Percentiles rank a stretch among this genome's conserved stretches.
These are phyloP conservation scores for Sander lucioperca DNA, from an alignment of 2,113 vertebrate species.

Conservation along the genomic window DNA sequence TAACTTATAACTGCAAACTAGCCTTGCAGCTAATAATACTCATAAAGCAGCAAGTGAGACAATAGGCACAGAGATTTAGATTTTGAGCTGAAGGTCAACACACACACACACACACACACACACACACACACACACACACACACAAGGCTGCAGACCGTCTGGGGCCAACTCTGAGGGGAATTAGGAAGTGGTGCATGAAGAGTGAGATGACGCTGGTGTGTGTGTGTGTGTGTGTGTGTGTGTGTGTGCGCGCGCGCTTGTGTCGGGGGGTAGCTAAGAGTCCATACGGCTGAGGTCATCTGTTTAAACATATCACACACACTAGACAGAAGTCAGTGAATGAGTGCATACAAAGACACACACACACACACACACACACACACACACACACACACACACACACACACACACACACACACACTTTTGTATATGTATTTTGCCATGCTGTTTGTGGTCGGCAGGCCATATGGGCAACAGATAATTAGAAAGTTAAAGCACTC, in stretches of 20 bases:
- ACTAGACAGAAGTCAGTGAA: constrained; percentile 45
- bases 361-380: constrained; percentile 8
- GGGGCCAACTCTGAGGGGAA: constrained; percentile 31
- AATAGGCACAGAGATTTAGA: neutral
- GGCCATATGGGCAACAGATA: constrained; percentile 50
- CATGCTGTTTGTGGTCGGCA: constrained; percentile 22
- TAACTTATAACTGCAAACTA: neutral
- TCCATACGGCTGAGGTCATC: constrained; percentile 71
- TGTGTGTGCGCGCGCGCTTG: neutral
- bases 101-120: neutral
- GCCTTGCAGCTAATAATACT: neutral
- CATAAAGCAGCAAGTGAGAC: neutral
- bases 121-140: constrained; percentile 11
- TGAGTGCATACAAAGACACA: constrained; percentile 18
- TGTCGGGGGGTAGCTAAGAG: constrained; percentile 19
- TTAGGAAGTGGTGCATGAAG: constrained; percentile 24
- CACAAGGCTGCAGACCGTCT: constrained; percentile 19
- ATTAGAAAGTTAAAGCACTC: constrained; percentile 63
- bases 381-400: constrained; percentile 26
- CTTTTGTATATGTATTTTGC: constrained; percentile 31
- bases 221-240: constrained; percentile 29
- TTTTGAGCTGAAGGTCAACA: neutral
- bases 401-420: constrained; percentile 24
- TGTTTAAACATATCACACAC: constrained; percentile 68
- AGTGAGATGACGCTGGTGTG: constrained; percentile 16